A percentile compares a stretch with the other conserved stretches of the same genome.
phyloP scores from a whole-genome alignment of 2,888 invertebrate genomes.

The Actias luna region DNA sequence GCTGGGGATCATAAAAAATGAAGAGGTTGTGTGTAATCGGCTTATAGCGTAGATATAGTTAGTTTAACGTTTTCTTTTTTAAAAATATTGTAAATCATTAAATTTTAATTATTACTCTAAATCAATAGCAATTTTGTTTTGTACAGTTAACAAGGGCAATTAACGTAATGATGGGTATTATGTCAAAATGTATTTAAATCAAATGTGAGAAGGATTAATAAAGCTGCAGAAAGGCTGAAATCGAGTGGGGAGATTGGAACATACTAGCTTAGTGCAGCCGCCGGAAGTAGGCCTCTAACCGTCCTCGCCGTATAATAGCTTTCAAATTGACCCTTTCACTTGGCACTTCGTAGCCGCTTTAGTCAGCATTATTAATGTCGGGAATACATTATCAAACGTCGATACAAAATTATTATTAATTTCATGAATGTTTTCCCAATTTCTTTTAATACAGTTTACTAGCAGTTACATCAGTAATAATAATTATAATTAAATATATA shows the following conservation, averaged over 20 bases:
- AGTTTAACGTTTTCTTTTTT: conserved; percentile 53
- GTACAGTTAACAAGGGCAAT: background rate
- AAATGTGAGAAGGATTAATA: conserved; percentile 56
- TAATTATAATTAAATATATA: too few species aligned
- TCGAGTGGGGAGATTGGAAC: conserved; percentile 73
- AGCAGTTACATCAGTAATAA: background rate
- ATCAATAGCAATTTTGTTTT: background rate
- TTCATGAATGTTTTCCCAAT: background rate
- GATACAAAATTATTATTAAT: background rate
- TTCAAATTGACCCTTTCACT: conserved; percentile 77
- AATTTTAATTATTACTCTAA: conserved; percentile 1
- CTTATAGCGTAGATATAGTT: conserved; percentile 54
- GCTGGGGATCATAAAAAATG: conserved; percentile 59
- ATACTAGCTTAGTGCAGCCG: conserved; percentile 77
- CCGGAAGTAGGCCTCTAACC: conserved; percentile 80
- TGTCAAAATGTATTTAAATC: conserved; percentile 40
- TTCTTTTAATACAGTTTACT: background rate
- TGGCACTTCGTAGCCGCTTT: conserved; percentile 49
- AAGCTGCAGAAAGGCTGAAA: conserved; percentile 71
- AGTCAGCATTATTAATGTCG: conserved; percentile 47
- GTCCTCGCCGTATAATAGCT: conserved; percentile 76
- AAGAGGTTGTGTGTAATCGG: conserved; percentile 64
- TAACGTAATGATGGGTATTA: conserved; percentile 8
- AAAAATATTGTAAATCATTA: conserved; percentile 39
- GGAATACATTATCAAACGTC: conserved; percentile 21